Conservation (phyloP, 2,113 vertebrate species). For the Neolamprologus kungweensis region DNA sequence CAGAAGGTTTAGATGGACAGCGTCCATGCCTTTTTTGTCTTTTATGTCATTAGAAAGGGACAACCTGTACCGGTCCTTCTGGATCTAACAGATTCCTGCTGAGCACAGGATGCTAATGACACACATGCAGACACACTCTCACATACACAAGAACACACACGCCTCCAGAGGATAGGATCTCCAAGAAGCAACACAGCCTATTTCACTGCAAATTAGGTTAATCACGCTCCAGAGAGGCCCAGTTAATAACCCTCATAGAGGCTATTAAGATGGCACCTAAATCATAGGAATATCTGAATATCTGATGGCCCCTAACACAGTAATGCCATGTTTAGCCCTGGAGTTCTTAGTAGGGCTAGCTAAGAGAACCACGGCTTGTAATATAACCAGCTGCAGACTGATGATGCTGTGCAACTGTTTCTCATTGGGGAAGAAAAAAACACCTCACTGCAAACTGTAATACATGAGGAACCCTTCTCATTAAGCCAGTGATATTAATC, state of each 20-base stretch:
- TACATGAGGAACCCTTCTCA: neutral
- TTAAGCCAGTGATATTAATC: constrained; percentile 3
- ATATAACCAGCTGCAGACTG: neutral
- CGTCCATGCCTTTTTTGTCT: neutral
- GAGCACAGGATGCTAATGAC: constrained; percentile 34
- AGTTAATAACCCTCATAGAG: constrained; percentile 63
- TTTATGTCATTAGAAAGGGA: constrained; percentile 5
- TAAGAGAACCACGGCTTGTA: neutral
- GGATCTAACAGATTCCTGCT: constrained; percentile 38
- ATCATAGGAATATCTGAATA: constrained; percentile 48
- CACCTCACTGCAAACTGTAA: neutral
- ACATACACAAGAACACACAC: neutral
- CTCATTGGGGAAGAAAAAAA: neutral
- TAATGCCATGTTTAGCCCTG: neutral
- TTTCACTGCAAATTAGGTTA: constrained; percentile 67
- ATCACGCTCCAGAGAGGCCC: constrained; percentile 62
- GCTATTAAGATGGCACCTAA: constrained; percentile 55
- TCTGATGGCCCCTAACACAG: constrained; percentile 24
- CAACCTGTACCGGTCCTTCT: constrained; percentile 38
- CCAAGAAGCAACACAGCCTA: constrained; percentile 58
- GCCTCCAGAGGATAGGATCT: constrained; percentile 45
- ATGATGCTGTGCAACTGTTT: neutral
- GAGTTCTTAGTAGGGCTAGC: neutral
- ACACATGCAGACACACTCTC: neutral
- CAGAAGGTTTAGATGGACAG: neutral